phyloP scores from a whole-genome alignment of 2,797 vertebrate species.

The Micromesistius poutassou region DNA sequence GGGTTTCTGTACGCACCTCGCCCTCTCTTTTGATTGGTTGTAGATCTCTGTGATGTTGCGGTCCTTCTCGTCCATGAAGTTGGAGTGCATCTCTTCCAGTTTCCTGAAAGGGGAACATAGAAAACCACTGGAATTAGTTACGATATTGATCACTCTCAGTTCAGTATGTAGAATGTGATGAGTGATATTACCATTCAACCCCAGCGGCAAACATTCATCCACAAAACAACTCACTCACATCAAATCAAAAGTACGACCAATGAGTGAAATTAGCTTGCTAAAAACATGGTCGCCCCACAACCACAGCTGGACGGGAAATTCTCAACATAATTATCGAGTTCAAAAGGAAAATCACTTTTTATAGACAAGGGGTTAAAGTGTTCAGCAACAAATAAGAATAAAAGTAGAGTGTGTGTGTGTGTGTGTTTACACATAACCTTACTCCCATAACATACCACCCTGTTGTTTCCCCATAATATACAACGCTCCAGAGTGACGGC shows the following conservation, averaged over 20 bases:
- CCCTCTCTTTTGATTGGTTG: conserved; percentile 79
- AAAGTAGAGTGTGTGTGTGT: not conserved
- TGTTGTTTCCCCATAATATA: not conserved
- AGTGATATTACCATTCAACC: not conserved
- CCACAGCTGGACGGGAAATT: not conserved
- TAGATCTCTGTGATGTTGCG: conserved; percentile 79
- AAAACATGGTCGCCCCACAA: too few relatives aligned
- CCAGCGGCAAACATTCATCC: not conserved
- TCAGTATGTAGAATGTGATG: not conserved
- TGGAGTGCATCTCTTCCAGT: conserved; percentile 78
- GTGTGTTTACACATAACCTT: not conserved
- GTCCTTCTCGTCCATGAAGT: conserved; percentile 85
- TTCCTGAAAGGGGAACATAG: conserved; percentile 65
- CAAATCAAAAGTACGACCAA: not conserved
- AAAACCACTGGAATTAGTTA: conserved; percentile 15
- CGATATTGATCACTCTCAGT: not conserved
- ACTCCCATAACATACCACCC: not conserved
- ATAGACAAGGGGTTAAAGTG: too few relatives aligned
- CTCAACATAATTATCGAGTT: conserved; percentile 16
- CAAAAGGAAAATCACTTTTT: not conserved
- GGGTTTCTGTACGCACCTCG: conserved; percentile 70
- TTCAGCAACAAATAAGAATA: too few relatives aligned
- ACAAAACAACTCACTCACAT: not conserved
- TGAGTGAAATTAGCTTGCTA: too few relatives aligned
- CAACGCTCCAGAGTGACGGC: too few relatives aligned